These are phyloP conservation scores for Balanococcus diminutus DNA, from an alignment of 2,888 invertebrate genomes.

Conservation along the genomic window DNA sequence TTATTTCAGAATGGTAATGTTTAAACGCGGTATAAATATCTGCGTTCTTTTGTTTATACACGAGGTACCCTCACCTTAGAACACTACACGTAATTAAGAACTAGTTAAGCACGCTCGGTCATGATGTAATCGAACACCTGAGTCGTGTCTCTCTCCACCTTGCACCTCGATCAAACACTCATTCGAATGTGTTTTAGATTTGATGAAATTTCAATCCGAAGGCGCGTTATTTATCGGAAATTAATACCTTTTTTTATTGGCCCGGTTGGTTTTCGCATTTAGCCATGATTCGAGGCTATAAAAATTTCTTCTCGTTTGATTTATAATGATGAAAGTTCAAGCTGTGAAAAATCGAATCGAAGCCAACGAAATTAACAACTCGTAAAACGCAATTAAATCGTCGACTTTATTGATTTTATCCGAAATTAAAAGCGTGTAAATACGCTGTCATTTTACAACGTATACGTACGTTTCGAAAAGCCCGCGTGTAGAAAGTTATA, in stretches of 20 bases:
- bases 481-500: constrained; percentile 28
- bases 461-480: background rate
- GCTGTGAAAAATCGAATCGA: background rate
- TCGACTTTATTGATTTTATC: constrained; percentile 42
- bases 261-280: background rate
- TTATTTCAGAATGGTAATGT: background rate
- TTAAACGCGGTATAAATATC: background rate
- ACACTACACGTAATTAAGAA: background rate
- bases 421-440: constrained; percentile 28
- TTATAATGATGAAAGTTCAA: constrained; percentile 23
- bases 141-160: background rate
- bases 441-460: background rate
- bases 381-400: constrained; percentile 35
- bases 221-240: constrained; percentile 16
- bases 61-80: background rate
- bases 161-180: background rate
- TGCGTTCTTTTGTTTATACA: background rate
- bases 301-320: background rate
- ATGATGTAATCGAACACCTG: constrained; percentile 23
- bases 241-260: constrained; percentile 33
- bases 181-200: background rate
- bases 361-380: constrained; percentile 30
- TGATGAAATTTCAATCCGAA: constrained; percentile 6
- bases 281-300: background rate
- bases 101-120: background rate